Evolutionary conservation across 2,888 invertebrate genomes (phyloP), one percentile per base, ranked within the genome.

Genomic region (Ptychoptera contaminata): DNA sequence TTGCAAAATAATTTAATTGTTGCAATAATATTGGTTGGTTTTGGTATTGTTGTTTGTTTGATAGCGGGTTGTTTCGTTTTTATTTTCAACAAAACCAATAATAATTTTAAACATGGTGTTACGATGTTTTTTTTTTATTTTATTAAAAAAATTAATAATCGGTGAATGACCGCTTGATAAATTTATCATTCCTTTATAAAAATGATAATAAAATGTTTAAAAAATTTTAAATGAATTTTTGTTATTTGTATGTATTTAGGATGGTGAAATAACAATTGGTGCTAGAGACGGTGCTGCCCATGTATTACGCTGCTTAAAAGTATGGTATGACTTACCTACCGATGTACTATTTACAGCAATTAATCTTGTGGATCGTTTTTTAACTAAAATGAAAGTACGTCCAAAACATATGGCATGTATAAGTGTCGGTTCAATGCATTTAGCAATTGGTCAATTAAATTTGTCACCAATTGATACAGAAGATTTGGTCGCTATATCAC

Each of bases 361-460:
- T 63, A 82, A 80, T 62, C 66, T 84, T 56, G 79, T 87, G 59
- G 87, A 85, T 65, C 74, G 83, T 51, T 87, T 87, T 65, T 68
- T 87, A 47, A 81, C 82, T 34, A 82, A 82, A 62, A 84, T 86
- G 82, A 84, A 82, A 67, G 79, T 79, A 54, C 67, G 69, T 55
- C 81, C 82, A 43, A 87, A 84, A 61, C 87, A 88, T 67, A 77
- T 91, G 67, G 83, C 83, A 7, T 90, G 90, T 67, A 81, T 91
- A 62, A 83, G 86, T 12, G 79, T 90, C 32, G 80, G 87, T 48
- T 84, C 87, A 54, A 81, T 90, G 68, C 80, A 86, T 67, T 74
- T 90, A 56, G 87, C 90, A 47, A 79, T 84, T 54, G 71, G 73
- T 58, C 75, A 79, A 46, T 68, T 76, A 47, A 71, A 73, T 49